Evolutionary conservation across 2,113 vertebrate species (phyloP), one percentile per base, ranked within the genome.

Genomic region (Otolemur garnettii): DNA sequence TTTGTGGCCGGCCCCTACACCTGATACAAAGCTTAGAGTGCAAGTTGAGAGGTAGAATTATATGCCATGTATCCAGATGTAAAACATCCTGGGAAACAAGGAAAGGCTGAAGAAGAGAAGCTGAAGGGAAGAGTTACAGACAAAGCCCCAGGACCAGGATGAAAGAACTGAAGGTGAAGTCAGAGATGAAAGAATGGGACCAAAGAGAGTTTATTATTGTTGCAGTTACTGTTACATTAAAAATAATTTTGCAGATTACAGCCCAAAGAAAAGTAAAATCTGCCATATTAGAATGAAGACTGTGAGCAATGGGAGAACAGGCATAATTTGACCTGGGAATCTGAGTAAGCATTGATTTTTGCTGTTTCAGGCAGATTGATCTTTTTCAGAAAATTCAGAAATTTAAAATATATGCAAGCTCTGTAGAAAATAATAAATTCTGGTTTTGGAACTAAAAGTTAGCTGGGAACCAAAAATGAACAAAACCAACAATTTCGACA

Each of bases 371-470:
- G 2, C 33, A 69, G 33, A 8, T 33, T 45, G 35, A 18, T 71
- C 19, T 60, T 94, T 91, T 69, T 55, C 85, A 71, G 26, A 26
- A 94, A 78, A 86, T 62, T 33, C 57, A 85, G 74, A 45, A 83
- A 85, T 14, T 60, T 87, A 64, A 93, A n/a, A 55, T 33, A 55
- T 11, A 30, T 8, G 3, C 15, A 85, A 62, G 2, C 19, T 80
- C 55, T 78, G 9, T 15, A 86, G 45, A 74, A 93, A 93, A 87
- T 53, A 11, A 72, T 7, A 55, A 45, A 33, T 33, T 55, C 5
- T 91, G 33, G 45, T 35, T 24, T 68, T 74, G n/a, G 28, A 74
- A 80, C 83, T 50, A 91, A 93, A 91, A 86, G 21, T 28, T 74
- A 77, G 2, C 38, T 69, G 22, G 7, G 19, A 79, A 87, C 3